phyloP scores from a whole-genome alignment of 64 coral and sea anemone species.

The Stylophora pistillata region DNA sequence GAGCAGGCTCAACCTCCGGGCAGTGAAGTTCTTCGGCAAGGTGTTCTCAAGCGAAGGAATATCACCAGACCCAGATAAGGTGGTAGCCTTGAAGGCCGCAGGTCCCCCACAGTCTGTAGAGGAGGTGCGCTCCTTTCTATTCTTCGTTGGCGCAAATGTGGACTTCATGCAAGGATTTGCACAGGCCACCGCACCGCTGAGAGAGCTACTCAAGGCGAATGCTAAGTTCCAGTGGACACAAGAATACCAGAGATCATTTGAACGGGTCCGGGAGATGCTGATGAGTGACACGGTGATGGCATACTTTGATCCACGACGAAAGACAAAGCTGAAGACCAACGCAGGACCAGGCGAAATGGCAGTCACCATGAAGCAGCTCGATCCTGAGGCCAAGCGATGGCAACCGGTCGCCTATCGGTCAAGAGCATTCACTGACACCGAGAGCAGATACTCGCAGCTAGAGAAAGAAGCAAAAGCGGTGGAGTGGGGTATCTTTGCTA shows the following conservation, averaged over 20 bases:
- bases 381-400: slow-evolving; percentile 8
- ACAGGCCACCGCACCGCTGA: no score
- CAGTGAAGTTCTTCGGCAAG: slow-evolving; percentile 55
- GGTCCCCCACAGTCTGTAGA: slow-evolving; percentile 19
- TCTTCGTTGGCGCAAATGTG: slow-evolving; percentile 50
- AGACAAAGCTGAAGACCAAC: slow-evolving; percentile 55
- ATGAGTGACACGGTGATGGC: slow-evolving; percentile 53
- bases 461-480: slow-evolving; percentile 67
- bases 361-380: slow-evolving; percentile 47
- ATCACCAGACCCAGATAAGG: slow-evolving; percentile 28
- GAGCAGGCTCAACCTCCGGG: slow-evolving; percentile 32
- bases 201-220: slow-evolving; percentile 12
- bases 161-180: no score
- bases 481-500: slow-evolving; percentile 51
- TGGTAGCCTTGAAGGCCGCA: slow-evolving; percentile 47
- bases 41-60: slow-evolving; percentile 42
- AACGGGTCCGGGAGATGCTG: slow-evolving; percentile 23
- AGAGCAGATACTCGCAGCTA: no score
- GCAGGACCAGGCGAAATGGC: slow-evolving; percentile 39
- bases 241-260: slow-evolving; percentile 49
- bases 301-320: slow-evolving; percentile 35
- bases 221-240: slow-evolving; percentile 49
- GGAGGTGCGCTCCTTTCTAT: slow-evolving; percentile 49
- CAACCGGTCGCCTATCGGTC: slow-evolving; percentile 15
- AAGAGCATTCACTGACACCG: slow-evolving; percentile 44